Conservation (phyloP, 2,797 vertebrate species). For the Pipistrellus nathusii region DNA sequence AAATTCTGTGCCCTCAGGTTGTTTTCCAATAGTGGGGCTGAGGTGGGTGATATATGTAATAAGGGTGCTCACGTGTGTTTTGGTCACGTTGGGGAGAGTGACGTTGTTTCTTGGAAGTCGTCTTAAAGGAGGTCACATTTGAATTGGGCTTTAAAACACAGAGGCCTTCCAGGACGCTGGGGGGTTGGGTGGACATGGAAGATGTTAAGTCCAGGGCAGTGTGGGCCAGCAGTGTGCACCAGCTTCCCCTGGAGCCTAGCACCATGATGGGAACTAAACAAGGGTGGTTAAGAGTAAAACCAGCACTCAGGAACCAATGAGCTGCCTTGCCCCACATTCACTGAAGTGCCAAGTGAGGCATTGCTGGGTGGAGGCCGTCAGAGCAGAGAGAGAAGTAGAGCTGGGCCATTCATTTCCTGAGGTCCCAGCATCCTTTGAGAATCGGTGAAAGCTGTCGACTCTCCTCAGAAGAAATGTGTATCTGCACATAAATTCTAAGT, state of each 20-base stretch:
- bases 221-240: background rate
- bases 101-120: background rate
- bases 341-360: no score
- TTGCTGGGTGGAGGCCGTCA: background rate
- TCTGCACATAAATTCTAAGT: background rate
- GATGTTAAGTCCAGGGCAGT: background rate
- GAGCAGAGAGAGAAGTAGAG: background rate
- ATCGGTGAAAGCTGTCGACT: background rate
- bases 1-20: background rate
- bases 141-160: background rate
- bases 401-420: background rate
- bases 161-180: background rate
- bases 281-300: background rate
- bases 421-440: background rate
- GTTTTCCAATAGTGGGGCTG: background rate
- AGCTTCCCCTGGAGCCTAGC: background rate
- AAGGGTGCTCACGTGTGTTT: background rate
- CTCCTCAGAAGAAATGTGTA: background rate
- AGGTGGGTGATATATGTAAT: background rate
- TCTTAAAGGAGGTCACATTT: background rate
- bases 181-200: background rate
- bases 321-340: background rate
- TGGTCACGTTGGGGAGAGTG: background rate
- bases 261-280: background rate
- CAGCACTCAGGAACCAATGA: background rate